Conservation (phyloP, 2,797 vertebrate species). For the Chelidonichthys spinosus region DNA sequence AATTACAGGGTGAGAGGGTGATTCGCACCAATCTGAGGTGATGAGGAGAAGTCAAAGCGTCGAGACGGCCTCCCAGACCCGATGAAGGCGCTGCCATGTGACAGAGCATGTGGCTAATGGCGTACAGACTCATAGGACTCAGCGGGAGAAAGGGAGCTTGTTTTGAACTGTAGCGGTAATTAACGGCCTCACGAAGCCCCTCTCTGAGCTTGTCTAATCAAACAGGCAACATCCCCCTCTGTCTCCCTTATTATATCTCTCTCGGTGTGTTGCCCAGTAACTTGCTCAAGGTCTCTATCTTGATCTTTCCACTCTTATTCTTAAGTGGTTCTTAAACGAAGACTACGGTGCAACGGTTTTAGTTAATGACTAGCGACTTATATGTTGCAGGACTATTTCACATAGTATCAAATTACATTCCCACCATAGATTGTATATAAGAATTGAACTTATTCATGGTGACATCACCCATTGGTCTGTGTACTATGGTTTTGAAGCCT, state of each 20-base stretch:
- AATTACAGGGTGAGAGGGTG: slow-evolving; percentile 40
- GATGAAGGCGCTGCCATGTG: slow-evolving; percentile 42
- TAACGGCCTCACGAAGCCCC: slow-evolving; percentile 57
- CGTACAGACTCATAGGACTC: slow-evolving; percentile 26
- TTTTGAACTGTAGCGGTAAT: slow-evolving; percentile 72
- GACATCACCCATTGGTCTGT: too few species aligned
- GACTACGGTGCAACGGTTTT: slow-evolving; percentile 27
- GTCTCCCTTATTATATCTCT: slow-evolving; percentile 40
- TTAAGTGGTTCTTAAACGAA: slow-evolving; percentile 26
- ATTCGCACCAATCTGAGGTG: slow-evolving; percentile 21
- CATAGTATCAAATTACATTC: slow-evolving; percentile 40
- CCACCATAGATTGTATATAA: background rate
- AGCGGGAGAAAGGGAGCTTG: slow-evolving; percentile 51
- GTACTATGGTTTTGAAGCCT: too few species aligned
- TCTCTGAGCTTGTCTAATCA: slow-evolving; percentile 59
- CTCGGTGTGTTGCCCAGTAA: slow-evolving; percentile 36
- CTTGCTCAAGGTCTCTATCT: slow-evolving; percentile 51
- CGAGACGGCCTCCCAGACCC: background rate
- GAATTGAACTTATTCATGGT: too few species aligned
- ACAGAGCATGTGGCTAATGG: slow-evolving; percentile 41
- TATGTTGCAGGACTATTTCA: slow-evolving; percentile 31
- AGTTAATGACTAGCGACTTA: slow-evolving; percentile 38
- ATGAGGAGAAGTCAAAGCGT: slow-evolving; percentile 23
- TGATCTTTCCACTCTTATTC: slow-evolving; percentile 40
- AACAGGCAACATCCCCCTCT: slow-evolving; percentile 8